phyloP scores from a whole-genome alignment of 1,140 invertebrate species.

The Drosophila mojavensis region DNA sequence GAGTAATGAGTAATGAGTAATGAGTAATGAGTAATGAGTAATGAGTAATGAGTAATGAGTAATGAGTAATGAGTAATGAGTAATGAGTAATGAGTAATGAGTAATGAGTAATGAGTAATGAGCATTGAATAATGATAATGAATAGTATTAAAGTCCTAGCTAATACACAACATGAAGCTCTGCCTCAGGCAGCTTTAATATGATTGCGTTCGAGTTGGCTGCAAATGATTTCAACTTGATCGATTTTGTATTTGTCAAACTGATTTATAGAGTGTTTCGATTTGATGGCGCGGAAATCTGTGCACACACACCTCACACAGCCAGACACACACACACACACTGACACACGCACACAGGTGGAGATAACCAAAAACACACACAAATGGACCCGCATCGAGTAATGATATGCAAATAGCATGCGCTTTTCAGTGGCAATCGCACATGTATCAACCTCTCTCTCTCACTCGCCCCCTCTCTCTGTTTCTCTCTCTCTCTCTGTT shows the following conservation, averaged over 20 bases:
- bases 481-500: constrained; percentile 12
- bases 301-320: constrained; percentile 23
- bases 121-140: no score
- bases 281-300: constrained; percentile 73
- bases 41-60: neutral
- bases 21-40: neutral
- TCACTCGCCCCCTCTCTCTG: neutral
- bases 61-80: neutral
- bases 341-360: neutral
- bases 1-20: neutral
- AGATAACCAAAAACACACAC: constrained; percentile 21
- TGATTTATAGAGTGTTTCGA: constrained; percentile 75
- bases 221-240: constrained; percentile 60
- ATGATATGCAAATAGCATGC: constrained; percentile 79
- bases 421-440: constrained; percentile 59
- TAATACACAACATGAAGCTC: no score
- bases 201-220: constrained; percentile 21
- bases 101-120: neutral
- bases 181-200: neutral
- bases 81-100: neutral
- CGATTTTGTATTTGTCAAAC: constrained; percentile 77
- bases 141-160: no score
- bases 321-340: constrained; percentile 6
- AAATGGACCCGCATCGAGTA: constrained; percentile 49
- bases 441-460: neutral